phyloP scores from a whole-genome alignment of 2,113 vertebrate genomes.

The Notarius lentiginosus region DNA sequence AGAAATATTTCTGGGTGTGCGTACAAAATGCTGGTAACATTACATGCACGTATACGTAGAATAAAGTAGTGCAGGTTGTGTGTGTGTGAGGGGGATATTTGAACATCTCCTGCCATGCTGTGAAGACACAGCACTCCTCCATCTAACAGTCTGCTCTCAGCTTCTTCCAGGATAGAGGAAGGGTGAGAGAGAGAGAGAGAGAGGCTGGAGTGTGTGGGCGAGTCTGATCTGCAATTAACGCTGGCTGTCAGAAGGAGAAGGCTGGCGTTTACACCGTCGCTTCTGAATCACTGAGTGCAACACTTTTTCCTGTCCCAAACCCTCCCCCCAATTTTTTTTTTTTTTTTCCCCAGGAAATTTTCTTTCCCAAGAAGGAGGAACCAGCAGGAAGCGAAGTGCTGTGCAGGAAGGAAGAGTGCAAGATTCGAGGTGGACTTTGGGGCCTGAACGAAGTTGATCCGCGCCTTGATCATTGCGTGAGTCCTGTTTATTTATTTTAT shows the following conservation, averaged over 20 bases:
- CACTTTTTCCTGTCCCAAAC: constrained; percentile 62
- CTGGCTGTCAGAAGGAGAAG: constrained; percentile 76
- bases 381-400: constrained; percentile 51
- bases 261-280: constrained; percentile 73
- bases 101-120: constrained; percentile 70
- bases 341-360: no score
- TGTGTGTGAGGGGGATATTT: constrained; percentile 52
- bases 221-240: constrained; percentile 79
- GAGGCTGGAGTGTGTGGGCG: constrained; percentile 76
- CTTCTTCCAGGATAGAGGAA: constrained; percentile 64
- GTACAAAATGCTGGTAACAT: neutral
- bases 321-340: constrained; percentile 25
- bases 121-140: constrained; percentile 72
- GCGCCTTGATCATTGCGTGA: constrained; percentile 64
- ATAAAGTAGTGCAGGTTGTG: constrained; percentile 15
- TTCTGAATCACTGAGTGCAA: constrained; percentile 75
- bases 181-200: constrained; percentile 28
- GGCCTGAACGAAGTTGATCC: constrained; percentile 63
- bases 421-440: constrained; percentile 64
- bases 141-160: constrained; percentile 69
- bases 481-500: constrained; percentile 48
- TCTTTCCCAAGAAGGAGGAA: constrained; percentile 51
- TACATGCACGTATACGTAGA: neutral
- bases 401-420: constrained; percentile 65
- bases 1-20: neutral